Percentiles rank a stretch among this genome's conserved stretches.
phyloP scores from a whole-genome alignment of 2,888 invertebrate species.

The Drosophila testacea region DNA sequence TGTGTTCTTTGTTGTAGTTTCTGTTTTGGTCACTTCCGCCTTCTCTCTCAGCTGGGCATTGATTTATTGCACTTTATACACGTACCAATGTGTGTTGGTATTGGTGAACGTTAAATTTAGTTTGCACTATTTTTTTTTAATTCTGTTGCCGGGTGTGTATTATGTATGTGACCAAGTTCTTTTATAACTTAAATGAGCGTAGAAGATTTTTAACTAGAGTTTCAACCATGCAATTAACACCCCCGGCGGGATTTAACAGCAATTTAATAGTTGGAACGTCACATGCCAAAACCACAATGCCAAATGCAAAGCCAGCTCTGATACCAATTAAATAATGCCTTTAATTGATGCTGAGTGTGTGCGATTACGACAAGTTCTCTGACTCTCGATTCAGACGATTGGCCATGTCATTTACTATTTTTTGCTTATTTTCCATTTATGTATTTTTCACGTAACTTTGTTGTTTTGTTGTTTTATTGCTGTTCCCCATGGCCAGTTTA shows the following conservation, averaged over 20 bases:
- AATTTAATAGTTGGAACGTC: conserved; percentile 45
- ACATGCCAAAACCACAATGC: conserved; percentile 53
- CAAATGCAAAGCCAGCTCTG: conserved; percentile 23
- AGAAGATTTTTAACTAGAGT: conserved; percentile 21
- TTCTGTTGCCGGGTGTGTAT: conserved; percentile 28
- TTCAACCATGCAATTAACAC: conserved; percentile 58
- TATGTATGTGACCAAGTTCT: neutral
- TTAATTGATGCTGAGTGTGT: conserved; percentile 29
- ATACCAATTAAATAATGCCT: conserved; percentile 38
- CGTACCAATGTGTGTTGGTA: conserved; percentile 10
- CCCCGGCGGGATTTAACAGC: conserved; percentile 37
- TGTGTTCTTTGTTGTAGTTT: conserved; percentile 51
- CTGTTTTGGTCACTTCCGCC: conserved; percentile 56
- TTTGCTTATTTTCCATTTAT: conserved; percentile 68
- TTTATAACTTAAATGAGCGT: conserved; percentile 3
- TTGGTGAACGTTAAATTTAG: conserved; percentile 42
- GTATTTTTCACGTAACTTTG: conserved; percentile 75
- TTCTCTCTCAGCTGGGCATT: conserved; percentile 55
- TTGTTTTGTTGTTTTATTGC: conserved; percentile 58
- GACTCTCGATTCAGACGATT: conserved; percentile 39
- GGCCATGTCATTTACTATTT: conserved; percentile 59
- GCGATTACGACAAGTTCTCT: conserved; percentile 34
- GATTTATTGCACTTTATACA: conserved; percentile 70
- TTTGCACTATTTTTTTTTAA: conserved; percentile 29
- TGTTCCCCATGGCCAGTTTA: conserved; percentile 31